Base-by-base conservation (phyloP, 35 echinoderm and acorn worm genomes). In the Amphiura filiformis region DNA sequence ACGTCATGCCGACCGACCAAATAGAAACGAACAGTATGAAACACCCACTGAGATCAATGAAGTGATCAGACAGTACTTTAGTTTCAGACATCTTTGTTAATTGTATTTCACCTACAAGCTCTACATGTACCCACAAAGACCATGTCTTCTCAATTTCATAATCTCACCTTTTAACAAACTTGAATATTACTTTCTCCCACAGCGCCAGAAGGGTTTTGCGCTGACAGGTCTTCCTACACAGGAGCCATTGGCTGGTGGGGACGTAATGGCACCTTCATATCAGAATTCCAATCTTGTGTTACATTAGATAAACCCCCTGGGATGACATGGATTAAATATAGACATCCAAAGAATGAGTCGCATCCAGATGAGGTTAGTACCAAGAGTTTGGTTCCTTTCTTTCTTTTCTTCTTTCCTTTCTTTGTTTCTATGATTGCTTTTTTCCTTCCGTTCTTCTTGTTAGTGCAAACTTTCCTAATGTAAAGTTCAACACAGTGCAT, bases 311-410 rank as follows among this genome's bases (percentile, higher is more conserved):
- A 56, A 32, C 88, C 95, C 0, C 92, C 95, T 31, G 95, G 95
- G 1, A 57, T 97, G 61, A 97, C 81, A 18, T 84, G 78, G 89
- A 76, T 93, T 14, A 91, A 81, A 70, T 91, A 94, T 39, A 41
- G 39, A 41, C 56, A 85, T 61, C 95, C 92, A 34, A 44, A 83
- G 28, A 87, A 97, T 79, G 35, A 38, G 11, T 77, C 82, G 12
- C 70, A 94, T 41, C 95, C 95, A 26, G 95, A 97, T 80, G 77
- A 91, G 89, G 95, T 97, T 78, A 81, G 49, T 22, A 32, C 3
- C n/a, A n/a, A n/a, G n/a, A n/a, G n/a, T n/a, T n/a, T n/a, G n/a
- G n/a, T n/a, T n/a, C n/a, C 28, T 30, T 31, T 5, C 22, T 31
- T 30, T 79, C 1, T 79, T 36, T 36, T 47, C 40, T 38, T 14